Base-by-base conservation (phyloP, 2,888 invertebrate species). In the Lasius platythorax region DNA sequence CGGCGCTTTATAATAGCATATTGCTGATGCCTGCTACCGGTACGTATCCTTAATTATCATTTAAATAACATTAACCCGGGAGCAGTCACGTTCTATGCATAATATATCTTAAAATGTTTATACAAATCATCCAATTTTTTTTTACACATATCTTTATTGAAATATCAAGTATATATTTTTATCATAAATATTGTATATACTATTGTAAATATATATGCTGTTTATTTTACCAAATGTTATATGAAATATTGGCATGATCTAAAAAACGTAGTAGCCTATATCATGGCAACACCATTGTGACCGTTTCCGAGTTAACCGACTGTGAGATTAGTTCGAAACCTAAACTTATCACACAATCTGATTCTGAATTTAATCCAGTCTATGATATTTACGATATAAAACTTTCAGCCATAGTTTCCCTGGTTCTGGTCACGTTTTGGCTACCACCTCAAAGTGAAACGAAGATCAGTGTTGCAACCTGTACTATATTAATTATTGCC, bases 381-480 rank as follows among this genome's bases (percentile, higher is more conserved):
- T 15, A 37, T 3, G 12, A 53, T 56, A 28, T 67, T 67, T 56
- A 78, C n/a, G n/a, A 46, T 63, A 37, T 28, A 23, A 0, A 46
- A 85, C 23, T 93, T 94, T 89, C 95, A 95, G 97, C 96, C 79
- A 96, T 97, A 78, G 96, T 97, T 4, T 92, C 96, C 23, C 92
- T 97, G 91, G 96, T 96, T 0, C 94, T 97, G 66, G 94, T 96
- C 23, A 95, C 95, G 2, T 97, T 97, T 93, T 96, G 96, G 96
- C 91, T 97, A 68, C 97, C 97, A 0, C 96, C 97, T 0, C 96
- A 96, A 89, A 96, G 97, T 89, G 96, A 96, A 23, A 97, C 97
- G 93, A 97, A 97, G 93, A 95, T 97, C 33, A 93, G 96, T 18
- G 93, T 97, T 28, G 96, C 96, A 88, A 96, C 96, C 9, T 95